A percentile compares a stretch with the other conserved stretches of the same genome.
Conservation (phyloP, 2,888 invertebrate species). For the Cheilosia grossa region DNA sequence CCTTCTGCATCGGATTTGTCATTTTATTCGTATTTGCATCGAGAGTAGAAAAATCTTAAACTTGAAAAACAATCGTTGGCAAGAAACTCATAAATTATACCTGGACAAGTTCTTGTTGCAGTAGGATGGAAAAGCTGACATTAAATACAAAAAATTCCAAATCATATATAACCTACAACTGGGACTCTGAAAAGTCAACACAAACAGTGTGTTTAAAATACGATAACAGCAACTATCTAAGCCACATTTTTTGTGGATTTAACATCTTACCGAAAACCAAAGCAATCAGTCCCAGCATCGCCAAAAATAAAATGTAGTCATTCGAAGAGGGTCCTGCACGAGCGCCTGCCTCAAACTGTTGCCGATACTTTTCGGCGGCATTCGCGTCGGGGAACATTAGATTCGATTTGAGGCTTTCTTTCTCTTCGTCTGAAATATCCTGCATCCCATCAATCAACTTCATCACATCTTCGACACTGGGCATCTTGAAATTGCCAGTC, state of each 20-base stretch:
- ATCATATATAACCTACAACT: too few species aligned
- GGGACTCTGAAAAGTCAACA: too few species aligned
- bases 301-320: conserved; percentile 81
- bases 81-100: too few species aligned
- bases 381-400: conserved; percentile 83
- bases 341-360: conserved; percentile 48
- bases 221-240: not conserved
- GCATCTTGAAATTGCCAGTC: conserved; percentile 83
- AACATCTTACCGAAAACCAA: conserved; percentile 82
- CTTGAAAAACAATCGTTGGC: too few species aligned
- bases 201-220: not conserved
- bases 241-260: conserved; percentile 1
- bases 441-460: conserved; percentile 85
- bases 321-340: conserved; percentile 74
- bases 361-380: conserved; percentile 79
- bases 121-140: too few species aligned
- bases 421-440: conserved; percentile 86
- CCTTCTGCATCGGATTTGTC: too few species aligned
- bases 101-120: too few species aligned
- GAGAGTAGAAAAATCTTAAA: too few species aligned
- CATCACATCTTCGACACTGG: conserved; percentile 85
- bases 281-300: conserved; percentile 81
- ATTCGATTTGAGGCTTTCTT: conserved; percentile 85
- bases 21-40: too few species aligned
- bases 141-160: too few species aligned